Evolutionary conservation across 2,113 vertebrate genomes (phyloP).

Genomic region (Corythaeola cristata): DNA sequence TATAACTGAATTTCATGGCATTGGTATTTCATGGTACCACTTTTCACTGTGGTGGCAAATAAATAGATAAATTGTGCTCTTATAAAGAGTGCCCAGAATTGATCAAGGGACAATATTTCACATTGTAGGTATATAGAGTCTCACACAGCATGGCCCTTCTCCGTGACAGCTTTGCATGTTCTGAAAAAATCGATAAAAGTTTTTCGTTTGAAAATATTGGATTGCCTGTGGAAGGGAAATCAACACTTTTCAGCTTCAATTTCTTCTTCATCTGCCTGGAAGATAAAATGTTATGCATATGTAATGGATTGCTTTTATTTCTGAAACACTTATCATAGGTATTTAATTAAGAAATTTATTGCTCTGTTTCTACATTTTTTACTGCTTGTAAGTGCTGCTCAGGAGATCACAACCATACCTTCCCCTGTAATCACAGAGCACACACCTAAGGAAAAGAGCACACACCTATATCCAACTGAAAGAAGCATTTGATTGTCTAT

Average conservation of each 20-base stretch:
- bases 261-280: not conserved
- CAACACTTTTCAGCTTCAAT: not conserved
- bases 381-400: not conserved
- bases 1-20: not conserved
- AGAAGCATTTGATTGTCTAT: not conserved
- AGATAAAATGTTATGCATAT: not conserved
- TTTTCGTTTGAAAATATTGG: not conserved
- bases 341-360: not conserved
- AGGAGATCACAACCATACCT: not conserved
- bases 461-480: not conserved
- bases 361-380: not conserved
- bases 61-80: not conserved
- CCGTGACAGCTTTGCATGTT: not conserved
- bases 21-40: not conserved
- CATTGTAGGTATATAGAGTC: not conserved
- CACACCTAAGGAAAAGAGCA: not conserved
- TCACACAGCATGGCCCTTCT: not conserved
- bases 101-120: not conserved
- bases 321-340: not conserved
- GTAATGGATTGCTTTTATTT: not conserved
- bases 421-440: too few species aligned
- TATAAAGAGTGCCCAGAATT: not conserved
- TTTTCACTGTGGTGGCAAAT: too few species aligned
- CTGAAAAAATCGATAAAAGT: not conserved
- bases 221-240: not conserved